phyloP scores from a whole-genome alignment of 2,888 invertebrate genomes.

The Gryllus longicercus region DNA sequence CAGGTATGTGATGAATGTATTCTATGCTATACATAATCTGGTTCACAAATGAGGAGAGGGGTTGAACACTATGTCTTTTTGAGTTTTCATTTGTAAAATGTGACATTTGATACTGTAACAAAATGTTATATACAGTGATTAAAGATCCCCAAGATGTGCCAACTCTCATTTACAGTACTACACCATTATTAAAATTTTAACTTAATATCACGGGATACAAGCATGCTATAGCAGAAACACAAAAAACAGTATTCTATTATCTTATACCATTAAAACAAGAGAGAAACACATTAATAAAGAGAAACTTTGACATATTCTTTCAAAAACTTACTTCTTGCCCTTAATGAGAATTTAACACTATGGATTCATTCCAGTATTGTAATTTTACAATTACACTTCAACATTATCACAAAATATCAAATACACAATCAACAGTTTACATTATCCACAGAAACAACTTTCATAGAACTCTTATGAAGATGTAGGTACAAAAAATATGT shows the following conservation, averaged over 20 bases:
- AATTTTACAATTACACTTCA: too few species aligned
- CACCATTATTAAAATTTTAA: background rate
- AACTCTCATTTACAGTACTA: background rate
- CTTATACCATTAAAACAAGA: background rate
- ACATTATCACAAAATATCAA: too few species aligned
- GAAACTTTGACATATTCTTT: background rate
- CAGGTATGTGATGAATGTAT: background rate
- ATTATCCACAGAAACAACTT: too few species aligned
- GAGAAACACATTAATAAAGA: background rate
- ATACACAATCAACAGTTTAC: too few species aligned
- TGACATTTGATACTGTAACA: background rate
- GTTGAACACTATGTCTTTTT: too few species aligned
- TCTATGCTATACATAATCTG: background rate
- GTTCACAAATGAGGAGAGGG: background rate
- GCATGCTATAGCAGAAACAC: background rate
- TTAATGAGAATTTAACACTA: too few species aligned
- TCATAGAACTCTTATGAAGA: too few species aligned
- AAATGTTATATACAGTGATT: slow-evolving; percentile 10
- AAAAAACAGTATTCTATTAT: too few species aligned
- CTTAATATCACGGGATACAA: background rate
- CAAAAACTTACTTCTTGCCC: background rate
- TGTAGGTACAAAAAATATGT: too few species aligned
- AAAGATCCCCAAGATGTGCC: background rate
- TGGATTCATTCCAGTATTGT: too few species aligned
- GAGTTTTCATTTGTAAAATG: background rate